Evolutionary conservation across 2,113 vertebrate genomes (phyloP), one percentile per base, ranked within the genome.

Genomic region (Cryptoleucopteryx plumbea): DNA sequence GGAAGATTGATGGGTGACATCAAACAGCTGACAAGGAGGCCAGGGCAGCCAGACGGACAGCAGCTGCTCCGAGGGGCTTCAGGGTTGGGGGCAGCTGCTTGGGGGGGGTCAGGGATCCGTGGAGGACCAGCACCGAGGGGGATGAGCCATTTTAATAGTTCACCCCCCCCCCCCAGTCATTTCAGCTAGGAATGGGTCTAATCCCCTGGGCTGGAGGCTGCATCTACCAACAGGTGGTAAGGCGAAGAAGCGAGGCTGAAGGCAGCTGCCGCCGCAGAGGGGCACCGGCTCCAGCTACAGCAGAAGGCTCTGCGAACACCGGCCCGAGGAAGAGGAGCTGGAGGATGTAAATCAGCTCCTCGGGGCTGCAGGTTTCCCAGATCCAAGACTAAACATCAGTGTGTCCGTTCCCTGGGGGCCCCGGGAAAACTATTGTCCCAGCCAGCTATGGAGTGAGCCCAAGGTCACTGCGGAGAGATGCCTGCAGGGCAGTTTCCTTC

Each of bases 1-100:
- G 92, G 96, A 96, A 98, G 98, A 98, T 97, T 98, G 98, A 98
- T 98, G 93, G 96, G 97, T 98, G 98, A 98, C 98, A 98, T 98
- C 97, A 98, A 97, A 96, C 97, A 98, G 98, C 97, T 98, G 98
- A 98, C 97, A 82, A 86, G 94, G 94, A 97, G 95, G 83, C 88
- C 88, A 62, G 61, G 45, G 71, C 48, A 93, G 71, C 96, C 96
- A 95, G 96, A 90, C 80, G 48, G 94, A 92, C 82, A 96, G 91
- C 98, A 98, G 98, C 98, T 98, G 98, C 94, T 98, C 91, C 71
- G n/a, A 61, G 71, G 22, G 38, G 70, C 80, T 97, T 85, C 77
- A 21, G 47, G 78, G 36, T 34, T 52, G 40, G 42, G 52, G 26
- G 52, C 84, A 94, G 82, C 84, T 95, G 89, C 61, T 88, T 68